Evolutionary conservation across 2,888 invertebrate species (phyloP), one percentile per base, ranked within the genome.

Genomic region (Exocentrus adspersus): DNA sequence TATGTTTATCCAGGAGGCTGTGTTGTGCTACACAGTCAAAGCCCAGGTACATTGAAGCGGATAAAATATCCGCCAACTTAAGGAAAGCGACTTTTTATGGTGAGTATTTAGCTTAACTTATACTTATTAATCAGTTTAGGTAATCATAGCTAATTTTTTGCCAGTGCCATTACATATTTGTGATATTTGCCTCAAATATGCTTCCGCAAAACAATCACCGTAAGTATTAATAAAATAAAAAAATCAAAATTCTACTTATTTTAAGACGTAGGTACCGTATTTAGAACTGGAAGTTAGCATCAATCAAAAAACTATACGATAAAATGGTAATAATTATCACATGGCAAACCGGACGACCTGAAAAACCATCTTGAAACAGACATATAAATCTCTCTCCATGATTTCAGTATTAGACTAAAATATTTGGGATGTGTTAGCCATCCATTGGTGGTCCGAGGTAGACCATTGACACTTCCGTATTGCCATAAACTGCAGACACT

Each of bases 401-500:
- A 19, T 60, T 57, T 37, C 28, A 54, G 51, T 60, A 54, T 62
- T 67, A 57, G 65, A 63, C 66, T 66, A 66, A 32, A 14, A 42
- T 21, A 61, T 62, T 48, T 51, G 60, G 67, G 68, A 65, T 74
- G 68, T 82, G 86, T 91, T 90, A 96, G 85, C 97, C 97, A 88
- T 97, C 97, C 78, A 96, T 83, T n/a, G 98, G 98, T 69, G 93
- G 91, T 70, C 98, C 98, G 76, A 97, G 86, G 83, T 99, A 99
- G 43, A 98, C 95, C 97, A 99, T 98, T 32, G 98, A 97, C 41
- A 99, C 97, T 87, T 99, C 98, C 50, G 98, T 98, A 82, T 99
- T 98, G 65, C 98, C 98, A 85, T 98, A 99, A 9, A 99, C 98
- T 64, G 98, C 98, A 51, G 98, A 97, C 56, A 98, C 94, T 65